These are phyloP conservation scores for Butastur rufipennis DNA, from an alignment of 2,113 vertebrate genomes.

Conservation along the genomic window DNA sequence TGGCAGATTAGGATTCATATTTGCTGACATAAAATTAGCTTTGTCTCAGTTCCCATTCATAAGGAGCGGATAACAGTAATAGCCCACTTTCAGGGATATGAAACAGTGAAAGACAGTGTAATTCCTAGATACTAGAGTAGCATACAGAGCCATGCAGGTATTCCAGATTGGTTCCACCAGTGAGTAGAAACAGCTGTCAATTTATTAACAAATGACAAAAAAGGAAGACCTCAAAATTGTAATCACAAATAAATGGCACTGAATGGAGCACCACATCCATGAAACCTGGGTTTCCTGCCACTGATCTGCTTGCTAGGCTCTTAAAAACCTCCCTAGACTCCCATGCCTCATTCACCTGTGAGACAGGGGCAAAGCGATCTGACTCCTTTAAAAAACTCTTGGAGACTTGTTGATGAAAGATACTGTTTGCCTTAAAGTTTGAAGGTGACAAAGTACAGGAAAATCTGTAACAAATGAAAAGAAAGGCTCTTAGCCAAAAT, in stretches of 20 bases:
- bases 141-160: background rate
- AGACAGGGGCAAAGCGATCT: background rate
- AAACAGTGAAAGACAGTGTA: background rate
- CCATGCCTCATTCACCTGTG: background rate
- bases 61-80: background rate
- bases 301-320: background rate
- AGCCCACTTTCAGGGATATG: background rate
- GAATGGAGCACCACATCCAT: constrained; percentile 37
- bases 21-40: background rate
- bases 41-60: background rate
- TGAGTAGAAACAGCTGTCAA: background rate
- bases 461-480: background rate
- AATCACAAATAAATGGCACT: constrained; percentile 28
- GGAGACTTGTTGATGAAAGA: background rate
- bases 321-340: background rate
- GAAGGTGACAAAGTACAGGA: background rate
- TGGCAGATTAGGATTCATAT: background rate
- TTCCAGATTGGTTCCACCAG: background rate
- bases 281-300: background rate
- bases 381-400: background rate
- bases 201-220: background rate
- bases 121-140: background rate
- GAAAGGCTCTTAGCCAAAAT: background rate
- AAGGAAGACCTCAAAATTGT: background rate
- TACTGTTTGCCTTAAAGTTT: background rate